Evolutionary conservation across 2,797 vertebrate genomes (phyloP), one percentile per base, ranked within the genome.

Genomic region (Hozukius guyotensis): DNA sequence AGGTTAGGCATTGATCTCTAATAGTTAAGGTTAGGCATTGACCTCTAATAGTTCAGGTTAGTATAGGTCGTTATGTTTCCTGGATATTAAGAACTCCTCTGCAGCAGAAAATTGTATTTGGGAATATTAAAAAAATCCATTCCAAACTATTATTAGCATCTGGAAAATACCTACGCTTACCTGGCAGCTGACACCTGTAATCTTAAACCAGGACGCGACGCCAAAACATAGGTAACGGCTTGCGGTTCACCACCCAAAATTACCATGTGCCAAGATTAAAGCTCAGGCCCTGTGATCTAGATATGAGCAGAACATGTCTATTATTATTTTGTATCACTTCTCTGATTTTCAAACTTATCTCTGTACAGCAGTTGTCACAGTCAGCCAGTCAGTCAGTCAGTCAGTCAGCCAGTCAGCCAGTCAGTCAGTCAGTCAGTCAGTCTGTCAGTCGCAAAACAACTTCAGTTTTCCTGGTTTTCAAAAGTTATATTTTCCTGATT

Each of bases 81-180:
- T 38, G 42, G 24, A 27, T 57, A 56, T 55, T 55, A 9, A 55
- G 53, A 24, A 56, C 22, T 56, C 42, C 22, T 56, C 16, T 18
- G 2, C 10, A 27, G 1, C 34, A 38, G n/a, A 1, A 8, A 2
- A 1, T 20, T 9, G 5, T 36, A 11, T 2, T 38, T 5, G 27
- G 14, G 4, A 25, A 25, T 8, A 71, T 20, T 18, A 1, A 16
- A 49, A 49, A 49, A 38, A 38, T 38, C 36, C 36, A 13, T 38
- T 38, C 36, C 6, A 18, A 52, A 7, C 46, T 55, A 12, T 55
- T 22, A 55, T 22, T 55, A 22, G 16, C 27, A n/a, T 1, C 2
- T 42, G 72, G 80, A 3, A 87, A 85, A 63, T 46, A 81, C 84
- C 72, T 46, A 8, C 2, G 1, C 10, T 52, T 24, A 59, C 61